Evolutionary conservation across 2,113 vertebrate genomes (phyloP), one percentile per base, ranked within the genome.

Genomic region (Trachemys scripta): DNA sequence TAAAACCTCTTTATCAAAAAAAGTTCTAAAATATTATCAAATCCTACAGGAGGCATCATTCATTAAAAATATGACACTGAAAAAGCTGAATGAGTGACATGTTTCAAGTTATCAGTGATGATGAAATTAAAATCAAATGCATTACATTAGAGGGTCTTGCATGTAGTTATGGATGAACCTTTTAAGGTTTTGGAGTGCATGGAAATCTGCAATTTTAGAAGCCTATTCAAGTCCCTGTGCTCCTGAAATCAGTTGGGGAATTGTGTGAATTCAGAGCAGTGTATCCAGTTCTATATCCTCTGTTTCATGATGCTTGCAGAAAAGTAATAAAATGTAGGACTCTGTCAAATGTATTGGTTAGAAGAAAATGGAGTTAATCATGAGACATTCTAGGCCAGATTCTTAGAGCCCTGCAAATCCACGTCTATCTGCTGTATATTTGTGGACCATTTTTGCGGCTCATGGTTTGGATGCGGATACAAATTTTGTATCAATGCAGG

Each of bases 221-320:
- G 72, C 72, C 10, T 45, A 25, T 25, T 42, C 38, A 76, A 76
- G 53, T 57, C 51, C 9, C 27, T 42, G 31, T 35, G 65, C 17
- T 83, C 22, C 16, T 54, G 1, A 47, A 31, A 2, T n/a, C 72
- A 13, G 22, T 47, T 0, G 11, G 51, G 27, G 80, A 84, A 69
- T n/a, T 2, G 7, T 79, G 25, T 31, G 7, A n/a, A 8, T 82
- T 5, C 1, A 1, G 65, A 78, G 24, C n/a, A 1, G 20, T 50
- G 25, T 49, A 12, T 72, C 75, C 45, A 10, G 54, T 53, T 78
- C 42, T 78, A 25, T 47, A 78, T 24, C 53, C 42, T 17, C 50
- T 10, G 11, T 88, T 35, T 90, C 27, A 42, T 76, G 62, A 5
- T 57, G 56, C n/a, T 87, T 82, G n/a, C 54, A 79, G 13, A 24